These are phyloP conservation scores for Phasianus colchicus DNA, from an alignment of 2,113 vertebrate species.

Conservation along the genomic window DNA sequence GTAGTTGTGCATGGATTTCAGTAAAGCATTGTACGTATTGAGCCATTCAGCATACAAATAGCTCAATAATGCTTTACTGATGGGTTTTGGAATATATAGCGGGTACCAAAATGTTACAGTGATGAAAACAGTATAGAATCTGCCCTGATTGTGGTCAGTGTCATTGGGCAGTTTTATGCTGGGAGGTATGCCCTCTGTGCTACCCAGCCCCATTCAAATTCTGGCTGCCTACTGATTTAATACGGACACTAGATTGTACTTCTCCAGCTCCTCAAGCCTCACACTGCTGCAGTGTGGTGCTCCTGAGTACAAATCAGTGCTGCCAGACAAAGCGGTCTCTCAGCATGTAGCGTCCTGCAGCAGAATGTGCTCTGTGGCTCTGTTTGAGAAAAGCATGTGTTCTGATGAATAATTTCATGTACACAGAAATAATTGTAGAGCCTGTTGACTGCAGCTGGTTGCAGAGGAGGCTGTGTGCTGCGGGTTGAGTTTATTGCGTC, in stretches of 20 bases:
- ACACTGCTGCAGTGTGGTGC: neutral
- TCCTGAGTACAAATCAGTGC: neutral
- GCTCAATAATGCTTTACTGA: neutral
- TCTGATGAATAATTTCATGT: neutral
- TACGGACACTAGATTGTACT: accelerated
- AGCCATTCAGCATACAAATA: neutral
- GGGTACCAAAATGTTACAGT: neutral
- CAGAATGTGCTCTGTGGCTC: neutral
- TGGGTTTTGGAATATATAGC: neutral
- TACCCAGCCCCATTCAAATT: neutral
- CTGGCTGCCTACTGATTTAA: neutral
- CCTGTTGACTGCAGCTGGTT: neutral
- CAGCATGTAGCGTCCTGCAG: neutral
- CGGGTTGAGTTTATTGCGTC: constrained; percentile 6
- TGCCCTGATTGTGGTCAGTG: neutral
- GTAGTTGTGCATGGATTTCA: neutral
- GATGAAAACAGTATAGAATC: neutral
- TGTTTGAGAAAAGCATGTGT: neutral
- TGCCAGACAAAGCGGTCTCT: neutral
- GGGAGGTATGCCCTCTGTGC: neutral
- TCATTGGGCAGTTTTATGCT: neutral
- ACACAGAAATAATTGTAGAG: neutral
- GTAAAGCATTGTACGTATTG: neutral
- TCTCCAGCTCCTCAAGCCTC: neutral
- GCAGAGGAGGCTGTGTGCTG: neutral